Evolutionary conservation across 2,888 invertebrate species (phyloP), one percentile per base, ranked within the genome.

Genomic region (Heteromurus nitidus): DNA sequence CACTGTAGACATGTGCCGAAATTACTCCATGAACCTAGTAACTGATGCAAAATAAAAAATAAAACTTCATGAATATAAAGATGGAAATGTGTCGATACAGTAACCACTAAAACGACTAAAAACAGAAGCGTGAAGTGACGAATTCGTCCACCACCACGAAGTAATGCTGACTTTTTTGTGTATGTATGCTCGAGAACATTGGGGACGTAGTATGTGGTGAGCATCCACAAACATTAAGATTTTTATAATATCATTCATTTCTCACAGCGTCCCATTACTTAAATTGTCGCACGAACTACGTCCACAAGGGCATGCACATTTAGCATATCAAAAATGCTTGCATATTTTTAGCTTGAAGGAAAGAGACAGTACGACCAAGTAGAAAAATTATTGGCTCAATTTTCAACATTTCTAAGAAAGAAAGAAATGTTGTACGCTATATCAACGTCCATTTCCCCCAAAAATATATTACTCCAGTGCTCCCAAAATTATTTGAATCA

Each of bases 401-500:
- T 60, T 28, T 60, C 60, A 7, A 53, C 20, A 53, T 53, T 53
- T 53, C 22, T 24, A 18, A n/a, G 18, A 22, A 53, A 5, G 20
- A 22, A 53, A 53, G 36, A n/a, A n/a, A 36, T 13, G 5, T 5
- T 36, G 36, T 36, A 36, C 36, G 36, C 13, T 36, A 9, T 13
- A 36, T 5, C 5, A 9, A 5, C 24, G 20, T 53, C 53, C 53
- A 53, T 7, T 18, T 53, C 22, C 22, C 24, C 5, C 1, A 18
- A 22, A 53, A 22, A 68, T 26, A 68, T 68, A 68, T 50, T 47
- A 28, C 68, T 7, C 20, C 50, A 20, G 20, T 68, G 30, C 18
- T n/a, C 24, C 26, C 50, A 47, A 68, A 68, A 68, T 68, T 68
- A 68, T 30, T 68, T 26, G 16, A 68, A 30, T 50, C 50, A 68